Conservation (phyloP, 2,113 vertebrate genomes). For the Cochlearius cochlearius region DNA sequence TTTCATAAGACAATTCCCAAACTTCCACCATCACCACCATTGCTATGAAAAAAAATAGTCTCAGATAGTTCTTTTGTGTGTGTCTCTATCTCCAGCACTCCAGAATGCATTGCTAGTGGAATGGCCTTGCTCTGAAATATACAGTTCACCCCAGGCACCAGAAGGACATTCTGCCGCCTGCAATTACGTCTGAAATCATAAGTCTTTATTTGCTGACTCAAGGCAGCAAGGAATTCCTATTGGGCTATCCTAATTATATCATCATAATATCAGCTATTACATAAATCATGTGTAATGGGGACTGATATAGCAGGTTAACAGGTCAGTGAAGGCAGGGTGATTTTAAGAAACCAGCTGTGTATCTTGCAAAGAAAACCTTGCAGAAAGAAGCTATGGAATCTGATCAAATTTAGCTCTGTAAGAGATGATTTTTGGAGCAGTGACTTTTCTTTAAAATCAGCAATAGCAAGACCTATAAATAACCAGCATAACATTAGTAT, state of each 20-base stretch:
- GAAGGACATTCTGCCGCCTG: slow-evolving; percentile 10
- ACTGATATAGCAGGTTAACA: background rate
- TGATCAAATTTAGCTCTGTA: background rate
- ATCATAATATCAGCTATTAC: background rate
- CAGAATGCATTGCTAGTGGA: background rate
- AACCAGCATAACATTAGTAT: slow-evolving; percentile 24
- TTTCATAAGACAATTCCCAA: background rate
- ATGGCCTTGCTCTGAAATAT: background rate
- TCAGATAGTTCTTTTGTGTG: background rate
- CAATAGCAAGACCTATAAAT: slow-evolving; percentile 42
- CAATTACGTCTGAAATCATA: background rate
- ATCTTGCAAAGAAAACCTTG: background rate
- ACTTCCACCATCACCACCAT: background rate
- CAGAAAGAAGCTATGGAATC: background rate
- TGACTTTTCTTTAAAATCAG: slow-evolving; percentile 36
- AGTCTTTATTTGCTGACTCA: slow-evolving; percentile 46
- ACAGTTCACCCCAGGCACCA: background rate
- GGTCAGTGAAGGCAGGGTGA: background rate
- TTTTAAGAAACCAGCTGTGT: background rate
- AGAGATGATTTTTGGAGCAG: background rate
- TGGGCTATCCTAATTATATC: slow-evolving; percentile 43
- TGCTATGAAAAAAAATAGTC: background rate
- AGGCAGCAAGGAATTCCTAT: slow-evolving; percentile 25
- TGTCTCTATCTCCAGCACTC: background rate
- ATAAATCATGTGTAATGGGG: background rate